Evolutionary conservation across 2,888 invertebrate genomes (phyloP).

Genomic region (Prosapia bicincta): DNA sequence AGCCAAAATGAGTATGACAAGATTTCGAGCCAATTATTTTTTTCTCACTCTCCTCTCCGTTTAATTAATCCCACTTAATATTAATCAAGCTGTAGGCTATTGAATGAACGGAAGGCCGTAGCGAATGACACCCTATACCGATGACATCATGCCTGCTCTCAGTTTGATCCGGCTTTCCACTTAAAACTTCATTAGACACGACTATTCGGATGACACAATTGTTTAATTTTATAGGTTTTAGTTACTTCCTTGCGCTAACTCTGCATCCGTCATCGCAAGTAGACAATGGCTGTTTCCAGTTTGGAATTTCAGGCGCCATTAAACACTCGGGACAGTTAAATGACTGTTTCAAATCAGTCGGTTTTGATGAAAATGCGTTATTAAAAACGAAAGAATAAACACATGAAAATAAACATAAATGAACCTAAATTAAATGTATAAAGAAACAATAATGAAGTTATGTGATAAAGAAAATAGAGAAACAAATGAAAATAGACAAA

Average conservation of each 20-base stretch:
- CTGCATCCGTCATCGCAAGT: neutral
- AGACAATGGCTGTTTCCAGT: too few relatives aligned
- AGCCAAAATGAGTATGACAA: too few relatives aligned
- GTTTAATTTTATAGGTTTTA: neutral
- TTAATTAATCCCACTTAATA: constrained; percentile 36
- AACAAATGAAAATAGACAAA: too few relatives aligned
- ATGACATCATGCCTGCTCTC: neutral
- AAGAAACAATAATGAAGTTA: too few relatives aligned
- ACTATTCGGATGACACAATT: neutral
- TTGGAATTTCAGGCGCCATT: too few relatives aligned
- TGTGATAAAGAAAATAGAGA: too few relatives aligned
- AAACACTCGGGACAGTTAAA: too few relatives aligned
- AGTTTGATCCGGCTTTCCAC: neutral
- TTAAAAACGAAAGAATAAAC: too few relatives aligned
- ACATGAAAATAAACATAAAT: too few relatives aligned
- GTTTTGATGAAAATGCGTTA: too few relatives aligned
- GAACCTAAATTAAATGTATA: too few relatives aligned
- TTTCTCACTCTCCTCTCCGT: constrained; percentile 5
- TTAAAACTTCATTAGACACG: neutral
- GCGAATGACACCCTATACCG: neutral
- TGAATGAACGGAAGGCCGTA: neutral
- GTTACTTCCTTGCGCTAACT: neutral
- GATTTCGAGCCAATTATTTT: neutral
- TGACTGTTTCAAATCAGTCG: too few relatives aligned
- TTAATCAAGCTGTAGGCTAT: constrained; percentile 29